Percentiles rank a stretch among this genome's conserved stretches.
These are phyloP conservation scores for Agonopterix heracliana DNA, from an alignment of 2,888 invertebrate genomes.

Conservation along the genomic window DNA sequence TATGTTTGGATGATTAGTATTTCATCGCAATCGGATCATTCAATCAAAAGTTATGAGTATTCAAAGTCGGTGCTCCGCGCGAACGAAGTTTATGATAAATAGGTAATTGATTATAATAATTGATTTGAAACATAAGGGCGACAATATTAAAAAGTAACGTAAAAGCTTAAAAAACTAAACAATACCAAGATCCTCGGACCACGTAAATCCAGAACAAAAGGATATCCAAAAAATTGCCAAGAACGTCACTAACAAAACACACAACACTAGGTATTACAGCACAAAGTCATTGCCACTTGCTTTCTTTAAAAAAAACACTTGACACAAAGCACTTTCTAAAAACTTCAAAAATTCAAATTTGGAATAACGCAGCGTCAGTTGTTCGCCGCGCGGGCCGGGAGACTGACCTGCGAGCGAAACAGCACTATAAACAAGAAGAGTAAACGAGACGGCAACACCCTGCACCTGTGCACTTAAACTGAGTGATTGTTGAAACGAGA, in stretches of 20 bases:
- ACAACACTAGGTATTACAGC: constrained; percentile 24
- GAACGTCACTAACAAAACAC: constrained; percentile 35
- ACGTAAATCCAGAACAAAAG: constrained; percentile 14
- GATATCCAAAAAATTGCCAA: constrained; percentile 25
- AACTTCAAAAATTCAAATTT: constrained; percentile 19
- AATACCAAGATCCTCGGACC: constrained; percentile 6
- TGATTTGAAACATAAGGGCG: too few relatives aligned
- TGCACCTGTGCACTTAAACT: constrained; percentile 71
- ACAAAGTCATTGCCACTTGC: constrained; percentile 30
- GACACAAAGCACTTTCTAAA: constrained; percentile 41
- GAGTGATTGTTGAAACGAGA: constrained; percentile 55
- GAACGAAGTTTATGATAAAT: too few relatives aligned
- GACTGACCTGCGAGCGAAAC: constrained; percentile 48
- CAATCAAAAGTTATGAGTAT: too few relatives aligned
- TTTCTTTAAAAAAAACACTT: constrained; percentile 24
- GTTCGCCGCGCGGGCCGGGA: constrained; percentile 31
- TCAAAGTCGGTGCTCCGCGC: too few relatives aligned
- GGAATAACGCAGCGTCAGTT: constrained; percentile 31
- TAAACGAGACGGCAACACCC: constrained; percentile 48
- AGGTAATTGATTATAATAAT: too few relatives aligned
- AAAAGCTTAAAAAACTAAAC: not conserved
- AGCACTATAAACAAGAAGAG: constrained; percentile 41
- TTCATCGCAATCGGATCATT: too few relatives aligned
- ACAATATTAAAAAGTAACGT: too few relatives aligned
- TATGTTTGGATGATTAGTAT: too few relatives aligned